phyloP scores from a whole-genome alignment of 2,797 vertebrate genomes.

The Molossus alvarezi region DNA sequence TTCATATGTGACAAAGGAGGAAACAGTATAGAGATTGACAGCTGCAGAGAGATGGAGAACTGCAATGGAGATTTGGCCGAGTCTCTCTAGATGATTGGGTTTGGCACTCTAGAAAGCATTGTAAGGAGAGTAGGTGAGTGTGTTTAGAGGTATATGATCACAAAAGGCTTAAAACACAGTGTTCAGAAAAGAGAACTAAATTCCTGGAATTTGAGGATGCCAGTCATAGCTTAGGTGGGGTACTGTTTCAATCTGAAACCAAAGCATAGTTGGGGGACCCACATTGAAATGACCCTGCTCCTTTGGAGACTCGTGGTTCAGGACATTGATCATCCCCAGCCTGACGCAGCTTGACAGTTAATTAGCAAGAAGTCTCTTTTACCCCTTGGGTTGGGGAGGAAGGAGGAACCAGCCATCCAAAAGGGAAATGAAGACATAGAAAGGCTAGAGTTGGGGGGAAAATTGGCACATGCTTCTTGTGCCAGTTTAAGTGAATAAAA shows the following conservation, averaged over 20 bases:
- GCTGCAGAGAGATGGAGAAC: neutral
- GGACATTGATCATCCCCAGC: neutral
- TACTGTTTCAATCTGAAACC: neutral
- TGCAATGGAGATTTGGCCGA: neutral
- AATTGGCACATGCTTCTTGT: neutral
- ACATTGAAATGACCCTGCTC: neutral
- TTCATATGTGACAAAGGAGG: neutral
- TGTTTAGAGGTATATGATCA: neutral
- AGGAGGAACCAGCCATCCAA: neutral
- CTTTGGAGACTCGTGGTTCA: neutral
- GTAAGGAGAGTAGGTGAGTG: neutral
- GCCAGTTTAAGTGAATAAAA: neutral
- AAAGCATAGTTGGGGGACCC: neutral
- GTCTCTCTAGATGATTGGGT: neutral
- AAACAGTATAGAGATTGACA: neutral
- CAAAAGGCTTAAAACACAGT: conserved; percentile 6
- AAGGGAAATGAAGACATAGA: neutral
- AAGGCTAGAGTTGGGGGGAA: neutral
- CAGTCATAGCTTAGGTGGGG: neutral
- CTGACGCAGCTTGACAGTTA: neutral
- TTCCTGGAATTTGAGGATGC: neutral
- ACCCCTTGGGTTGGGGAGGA: neutral
- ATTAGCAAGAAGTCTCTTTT: neutral
- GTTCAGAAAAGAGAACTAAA: conserved; percentile 9
- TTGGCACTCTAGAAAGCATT: neutral